Conservation (phyloP, 2,797 vertebrate genomes). For the Pangasius sanitwongsei region DNA sequence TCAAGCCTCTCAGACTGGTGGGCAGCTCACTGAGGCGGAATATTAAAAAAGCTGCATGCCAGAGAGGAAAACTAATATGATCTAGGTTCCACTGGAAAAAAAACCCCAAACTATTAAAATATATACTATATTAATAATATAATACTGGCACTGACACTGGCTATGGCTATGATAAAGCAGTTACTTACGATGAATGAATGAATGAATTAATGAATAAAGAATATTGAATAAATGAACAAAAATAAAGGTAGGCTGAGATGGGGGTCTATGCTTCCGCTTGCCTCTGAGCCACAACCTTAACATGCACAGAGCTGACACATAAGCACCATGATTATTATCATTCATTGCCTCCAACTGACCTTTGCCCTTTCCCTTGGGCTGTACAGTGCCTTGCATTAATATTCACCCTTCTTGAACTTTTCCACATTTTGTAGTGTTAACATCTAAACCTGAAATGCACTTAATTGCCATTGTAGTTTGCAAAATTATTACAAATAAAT, state of each 20-base stretch:
- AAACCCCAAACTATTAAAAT: neutral
- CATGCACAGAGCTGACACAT: neutral
- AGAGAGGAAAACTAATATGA: neutral
- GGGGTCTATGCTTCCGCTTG: neutral
- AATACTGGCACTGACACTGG: neutral
- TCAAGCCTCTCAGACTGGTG: neutral
- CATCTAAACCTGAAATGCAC: neutral
- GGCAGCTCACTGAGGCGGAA: neutral
- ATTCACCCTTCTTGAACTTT: neutral
- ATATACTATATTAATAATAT: neutral
- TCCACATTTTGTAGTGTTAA: neutral
- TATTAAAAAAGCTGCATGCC: neutral
- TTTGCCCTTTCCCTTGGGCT: neutral
- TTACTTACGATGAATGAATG: neutral
- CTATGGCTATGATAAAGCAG: neutral
- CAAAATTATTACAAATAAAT: too few relatives aligned
- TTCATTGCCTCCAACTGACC: conserved; percentile 3
- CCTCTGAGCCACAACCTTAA: neutral
- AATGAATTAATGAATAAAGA: neutral
- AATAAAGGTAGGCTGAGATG: neutral
- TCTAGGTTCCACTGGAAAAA: neutral
- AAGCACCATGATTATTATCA: neutral
- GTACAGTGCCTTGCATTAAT: neutral
- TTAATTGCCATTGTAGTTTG: too few relatives aligned
- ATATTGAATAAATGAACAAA: neutral